Evolutionary conservation across 2,797 vertebrate species (phyloP).

Genomic region (Okamejei kenojei): DNA sequence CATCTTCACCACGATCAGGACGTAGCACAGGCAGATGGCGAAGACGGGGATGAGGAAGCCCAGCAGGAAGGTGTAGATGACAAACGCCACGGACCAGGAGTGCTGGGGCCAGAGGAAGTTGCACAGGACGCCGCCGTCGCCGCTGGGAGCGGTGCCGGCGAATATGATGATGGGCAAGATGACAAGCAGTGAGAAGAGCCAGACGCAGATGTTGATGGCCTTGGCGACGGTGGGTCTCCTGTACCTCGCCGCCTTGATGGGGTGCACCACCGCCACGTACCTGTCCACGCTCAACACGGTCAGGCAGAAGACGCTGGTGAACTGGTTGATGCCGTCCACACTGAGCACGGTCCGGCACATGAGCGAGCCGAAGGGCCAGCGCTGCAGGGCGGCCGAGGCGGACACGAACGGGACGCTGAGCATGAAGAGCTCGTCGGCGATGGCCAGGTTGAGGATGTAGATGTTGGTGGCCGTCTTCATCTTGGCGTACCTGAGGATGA

Average conservation of each 20-base stretch:
- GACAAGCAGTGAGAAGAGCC: conserved; percentile 47
- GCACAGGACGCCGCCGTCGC: conserved; percentile 42
- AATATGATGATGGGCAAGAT: conserved; percentile 49
- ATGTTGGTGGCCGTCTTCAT: conserved; percentile 52
- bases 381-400: conserved; percentile 44
- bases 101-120: conserved; percentile 50
- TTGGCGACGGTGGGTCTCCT: conserved; percentile 47
- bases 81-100: conserved; percentile 46
- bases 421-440: conserved; percentile 49
- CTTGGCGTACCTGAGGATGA: conserved; percentile 49
- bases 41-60: conserved; percentile 47
- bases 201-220: conserved; percentile 47
- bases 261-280: conserved; percentile 49
- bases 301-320: conserved; percentile 52
- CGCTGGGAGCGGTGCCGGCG: conserved; percentile 42
- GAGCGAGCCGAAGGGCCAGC: conserved; percentile 49
- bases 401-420: conserved; percentile 50
- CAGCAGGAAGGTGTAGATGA: conserved; percentile 48
- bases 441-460: conserved; percentile 48
- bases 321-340: conserved; percentile 51
- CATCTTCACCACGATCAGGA: conserved; percentile 49
- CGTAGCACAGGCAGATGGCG: conserved; percentile 48
- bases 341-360: conserved; percentile 51
- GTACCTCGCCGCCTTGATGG: conserved; percentile 46
- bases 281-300: conserved; percentile 49